phyloP scores from a whole-genome alignment of 2,113 vertebrate species.

The Pygathrix nemaeus region DNA sequence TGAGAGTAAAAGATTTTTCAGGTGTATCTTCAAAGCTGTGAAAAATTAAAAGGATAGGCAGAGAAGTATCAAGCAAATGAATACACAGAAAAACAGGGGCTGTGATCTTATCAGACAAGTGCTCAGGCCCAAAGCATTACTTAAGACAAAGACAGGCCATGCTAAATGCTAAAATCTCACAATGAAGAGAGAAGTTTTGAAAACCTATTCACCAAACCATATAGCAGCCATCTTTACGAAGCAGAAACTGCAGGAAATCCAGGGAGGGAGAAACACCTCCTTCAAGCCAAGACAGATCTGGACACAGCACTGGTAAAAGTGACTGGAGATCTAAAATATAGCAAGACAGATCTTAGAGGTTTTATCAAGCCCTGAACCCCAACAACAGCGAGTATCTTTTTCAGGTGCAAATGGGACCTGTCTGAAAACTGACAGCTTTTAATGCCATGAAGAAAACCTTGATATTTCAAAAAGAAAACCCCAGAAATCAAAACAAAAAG shows the following conservation, averaged over 20 bases:
- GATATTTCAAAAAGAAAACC: not conserved
- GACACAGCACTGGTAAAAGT: not conserved
- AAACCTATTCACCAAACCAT: not conserved
- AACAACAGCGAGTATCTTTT: not conserved
- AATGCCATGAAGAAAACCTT: not conserved
- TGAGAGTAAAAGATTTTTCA: not conserved
- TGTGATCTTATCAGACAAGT: not conserved
- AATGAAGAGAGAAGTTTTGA: not conserved
- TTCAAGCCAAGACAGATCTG: not conserved
- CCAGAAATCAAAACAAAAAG: not conserved
- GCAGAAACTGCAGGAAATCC: not conserved
- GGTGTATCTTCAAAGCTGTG: not conserved
- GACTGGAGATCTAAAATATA: not conserved
- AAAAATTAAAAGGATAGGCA: not conserved
- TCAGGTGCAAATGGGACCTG: not conserved
- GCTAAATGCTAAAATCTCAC: not conserved
- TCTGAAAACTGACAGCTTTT: not conserved
- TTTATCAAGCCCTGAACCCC: not conserved
- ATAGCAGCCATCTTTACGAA: not conserved
- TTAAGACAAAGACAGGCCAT: not conserved
- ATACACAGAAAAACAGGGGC: not conserved
- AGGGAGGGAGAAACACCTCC: not conserved
- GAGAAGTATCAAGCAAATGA: not conserved
- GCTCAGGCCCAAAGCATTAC: not conserved
- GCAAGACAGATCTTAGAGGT: not conserved